These are phyloP conservation scores for Engystomops pustulosus DNA, from an alignment of 2,113 vertebrate genomes.

Conservation along the genomic window DNA sequence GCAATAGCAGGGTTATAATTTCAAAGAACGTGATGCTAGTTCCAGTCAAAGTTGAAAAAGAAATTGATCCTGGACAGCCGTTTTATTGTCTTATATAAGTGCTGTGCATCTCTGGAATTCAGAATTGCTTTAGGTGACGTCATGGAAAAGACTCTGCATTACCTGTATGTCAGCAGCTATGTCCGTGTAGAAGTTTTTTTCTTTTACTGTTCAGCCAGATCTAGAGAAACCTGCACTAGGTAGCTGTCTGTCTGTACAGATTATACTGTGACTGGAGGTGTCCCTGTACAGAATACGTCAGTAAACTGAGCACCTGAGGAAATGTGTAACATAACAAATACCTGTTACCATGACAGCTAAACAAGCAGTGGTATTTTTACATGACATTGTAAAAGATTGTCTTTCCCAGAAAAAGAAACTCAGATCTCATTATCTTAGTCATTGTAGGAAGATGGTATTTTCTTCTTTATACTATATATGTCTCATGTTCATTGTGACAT, in stretches of 20 bases:
- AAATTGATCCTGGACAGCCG: no score
- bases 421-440: background rate
- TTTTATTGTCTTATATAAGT: no score
- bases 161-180: no score
- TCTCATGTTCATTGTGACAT: background rate
- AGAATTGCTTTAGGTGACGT: no score
- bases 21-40: no score
- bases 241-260: constrained; percentile 13
- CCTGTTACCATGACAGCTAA: constrained; percentile 45
- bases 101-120: no score
- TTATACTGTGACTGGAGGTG: constrained; percentile 32
- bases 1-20: no score
- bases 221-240: background rate
- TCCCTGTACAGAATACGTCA: constrained; percentile 25
- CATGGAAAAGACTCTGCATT: background rate
- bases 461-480: background rate
- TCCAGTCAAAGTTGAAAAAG: no score
- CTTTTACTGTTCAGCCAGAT: background rate
- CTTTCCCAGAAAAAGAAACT: constrained; percentile 27
- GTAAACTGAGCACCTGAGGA: constrained; percentile 25
- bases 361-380: constrained; percentile 47
- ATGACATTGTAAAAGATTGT: background rate
- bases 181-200: no score
- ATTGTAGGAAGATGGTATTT: background rate
- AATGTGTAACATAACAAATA: constrained; percentile 22